These are phyloP conservation scores for Perizoma flavofasciatum DNA, from an alignment of 2,888 invertebrate species.

Conservation along the genomic window DNA sequence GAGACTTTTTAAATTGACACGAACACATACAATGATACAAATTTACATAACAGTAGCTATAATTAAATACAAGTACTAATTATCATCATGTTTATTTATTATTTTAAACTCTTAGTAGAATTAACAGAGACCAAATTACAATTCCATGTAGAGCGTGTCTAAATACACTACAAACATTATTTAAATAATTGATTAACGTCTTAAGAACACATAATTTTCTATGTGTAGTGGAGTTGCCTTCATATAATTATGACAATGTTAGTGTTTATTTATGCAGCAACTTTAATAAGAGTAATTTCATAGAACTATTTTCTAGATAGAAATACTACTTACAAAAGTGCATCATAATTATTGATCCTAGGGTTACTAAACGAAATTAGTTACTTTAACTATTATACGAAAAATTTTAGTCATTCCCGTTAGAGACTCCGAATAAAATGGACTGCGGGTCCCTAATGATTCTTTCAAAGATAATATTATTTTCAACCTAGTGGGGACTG, in stretches of 20 bases:
- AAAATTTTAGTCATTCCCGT: too few relatives aligned
- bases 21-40: slow-evolving; percentile 6
- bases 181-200: slow-evolving; percentile 31
- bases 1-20: slow-evolving; percentile 26
- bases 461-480: too few relatives aligned
- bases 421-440: too few relatives aligned
- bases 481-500: too few relatives aligned
- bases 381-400: too few relatives aligned
- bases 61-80: slow-evolving; percentile 13
- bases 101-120: slow-evolving; percentile 10
- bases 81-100: not conserved
- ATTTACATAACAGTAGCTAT: slow-evolving; percentile 14
- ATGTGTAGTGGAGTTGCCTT: slow-evolving; percentile 9
- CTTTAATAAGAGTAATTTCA: slow-evolving; percentile 8
- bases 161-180: slow-evolving; percentile 16
- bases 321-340: too few relatives aligned
- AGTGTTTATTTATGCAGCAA: slow-evolving; percentile 13
- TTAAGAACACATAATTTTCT: slow-evolving; percentile 28
- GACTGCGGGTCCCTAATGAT: too few relatives aligned
- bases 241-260: slow-evolving; percentile 17
- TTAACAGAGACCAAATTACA: slow-evolving; percentile 22
- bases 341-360: too few relatives aligned
- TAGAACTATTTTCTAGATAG: too few relatives aligned
- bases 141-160: slow-evolving; percentile 11
- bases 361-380: too few relatives aligned